Evolutionary conservation across 2,888 invertebrate genomes (phyloP).

Genomic region (Ligdia adustata): DNA sequence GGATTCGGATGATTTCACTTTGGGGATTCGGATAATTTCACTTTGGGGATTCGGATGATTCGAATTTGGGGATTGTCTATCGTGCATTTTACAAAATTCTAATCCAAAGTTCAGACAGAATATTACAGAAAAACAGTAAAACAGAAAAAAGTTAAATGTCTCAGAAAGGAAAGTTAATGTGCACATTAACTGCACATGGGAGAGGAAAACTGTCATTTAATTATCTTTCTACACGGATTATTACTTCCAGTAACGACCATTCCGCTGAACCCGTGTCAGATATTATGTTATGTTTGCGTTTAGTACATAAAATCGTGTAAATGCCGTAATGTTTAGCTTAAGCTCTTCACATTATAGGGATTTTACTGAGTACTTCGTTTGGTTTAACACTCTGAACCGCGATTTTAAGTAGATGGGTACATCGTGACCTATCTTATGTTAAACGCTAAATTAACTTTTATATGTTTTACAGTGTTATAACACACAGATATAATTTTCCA

Average conservation of each 20-base stretch:
- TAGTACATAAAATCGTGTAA: slow-evolving; percentile 9
- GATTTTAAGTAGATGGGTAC: no score
- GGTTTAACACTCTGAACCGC: background rate
- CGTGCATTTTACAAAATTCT: no score
- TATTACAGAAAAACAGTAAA: slow-evolving; percentile 6
- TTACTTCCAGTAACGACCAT: slow-evolving; percentile 15
- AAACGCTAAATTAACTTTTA: background rate
- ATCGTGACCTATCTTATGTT: background rate
- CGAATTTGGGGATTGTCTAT: no score
- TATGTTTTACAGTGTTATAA: no score
- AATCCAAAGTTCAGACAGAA: background rate
- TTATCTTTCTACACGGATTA: slow-evolving; percentile 23
- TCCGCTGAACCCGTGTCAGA: slow-evolving; percentile 13
- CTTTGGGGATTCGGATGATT: no score
- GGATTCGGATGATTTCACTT: no score
- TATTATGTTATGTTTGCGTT: slow-evolving; percentile 17
- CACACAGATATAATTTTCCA: no score
- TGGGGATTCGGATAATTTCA: no score
- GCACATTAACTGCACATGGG: slow-evolving; percentile 11
- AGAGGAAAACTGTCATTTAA: slow-evolving; percentile 14
- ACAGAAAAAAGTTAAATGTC: slow-evolving; percentile 11
- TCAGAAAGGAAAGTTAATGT: slow-evolving; percentile 17
- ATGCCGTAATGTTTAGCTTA: background rate
- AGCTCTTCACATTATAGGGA: slow-evolving; percentile 1
- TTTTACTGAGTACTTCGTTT: no score